Conservation (phyloP, 64 coral and sea anemone species). For the Montipora foliosa region DNA sequence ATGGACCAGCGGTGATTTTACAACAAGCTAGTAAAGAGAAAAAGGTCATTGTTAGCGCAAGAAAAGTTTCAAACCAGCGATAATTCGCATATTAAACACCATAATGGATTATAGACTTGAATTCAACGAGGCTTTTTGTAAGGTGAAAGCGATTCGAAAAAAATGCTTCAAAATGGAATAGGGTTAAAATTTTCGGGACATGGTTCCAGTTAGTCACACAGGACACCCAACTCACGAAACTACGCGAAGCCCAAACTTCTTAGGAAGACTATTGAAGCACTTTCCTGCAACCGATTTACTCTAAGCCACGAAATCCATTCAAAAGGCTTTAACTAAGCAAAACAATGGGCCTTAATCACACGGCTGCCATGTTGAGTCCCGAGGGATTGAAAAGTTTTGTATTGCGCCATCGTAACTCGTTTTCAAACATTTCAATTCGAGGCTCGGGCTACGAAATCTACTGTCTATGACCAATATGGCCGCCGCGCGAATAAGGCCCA, state of each 20-base stretch:
- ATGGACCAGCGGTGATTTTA: slow-evolving; percentile 55
- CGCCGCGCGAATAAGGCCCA: background rate
- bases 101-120: background rate
- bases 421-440: no score
- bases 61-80: background rate
- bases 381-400: no score
- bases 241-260: background rate
- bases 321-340: background rate
- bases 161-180: background rate
- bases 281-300: no score
- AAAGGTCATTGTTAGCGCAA: background rate
- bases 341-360: no score
- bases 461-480: no score
- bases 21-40: slow-evolving; percentile 44
- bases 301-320: no score
- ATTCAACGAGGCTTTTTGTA: background rate
- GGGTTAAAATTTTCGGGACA: background rate
- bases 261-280: no score
- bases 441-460: no score
- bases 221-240: background rate
- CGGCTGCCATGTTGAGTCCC: no score
- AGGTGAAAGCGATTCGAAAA: background rate
- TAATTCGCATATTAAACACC: background rate
- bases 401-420: no score
- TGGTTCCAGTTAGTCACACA: background rate